Percentiles rank a stretch among this genome's conserved stretches.
Conservation (phyloP, 2,113 vertebrate genomes). For the Dendrocopos noguchii region DNA sequence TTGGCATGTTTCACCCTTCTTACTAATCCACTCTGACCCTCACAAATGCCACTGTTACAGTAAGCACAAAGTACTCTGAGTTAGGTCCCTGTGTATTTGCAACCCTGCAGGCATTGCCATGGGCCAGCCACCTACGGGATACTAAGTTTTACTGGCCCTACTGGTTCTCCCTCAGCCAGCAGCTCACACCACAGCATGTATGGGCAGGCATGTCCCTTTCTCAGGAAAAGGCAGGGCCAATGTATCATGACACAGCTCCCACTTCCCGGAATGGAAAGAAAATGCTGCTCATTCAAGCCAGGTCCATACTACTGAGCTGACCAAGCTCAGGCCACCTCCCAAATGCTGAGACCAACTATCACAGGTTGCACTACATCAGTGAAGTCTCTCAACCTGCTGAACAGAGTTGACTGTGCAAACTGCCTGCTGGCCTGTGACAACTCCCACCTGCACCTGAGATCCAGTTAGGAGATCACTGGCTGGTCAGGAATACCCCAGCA, state of each 20-base stretch:
- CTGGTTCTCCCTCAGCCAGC: not conserved
- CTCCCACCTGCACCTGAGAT: not conserved
- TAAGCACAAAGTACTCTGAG: not conserved
- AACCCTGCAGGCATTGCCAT: not conserved
- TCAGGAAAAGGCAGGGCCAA: not conserved
- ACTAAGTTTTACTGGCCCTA: not conserved
- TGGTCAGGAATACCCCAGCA: not conserved
- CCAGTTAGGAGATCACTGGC: not conserved
- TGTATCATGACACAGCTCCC: not conserved
- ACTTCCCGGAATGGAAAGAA: not conserved
- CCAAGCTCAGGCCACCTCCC: fast-evolving
- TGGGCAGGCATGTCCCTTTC: not conserved
- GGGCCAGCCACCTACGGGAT: not conserved
- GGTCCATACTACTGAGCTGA: not conserved
- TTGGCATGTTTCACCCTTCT: not conserved
- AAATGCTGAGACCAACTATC: not conserved
- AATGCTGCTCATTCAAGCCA: not conserved
- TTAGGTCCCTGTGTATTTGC: not conserved
- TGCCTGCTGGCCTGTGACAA: not conserved
- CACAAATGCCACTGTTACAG: not conserved
- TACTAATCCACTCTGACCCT: not conserved
- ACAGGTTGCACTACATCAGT: not conserved
- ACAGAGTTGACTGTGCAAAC: not conserved
- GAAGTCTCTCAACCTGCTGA: not conserved
- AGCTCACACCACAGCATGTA: not conserved